These are phyloP conservation scores for human DNA, from an alignment of 2,113 vertebrate species.

Conservation along the genomic window GRCh38 chr4:156578001-156578500, in stretches of 20 bases:
- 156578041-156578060: not conserved
- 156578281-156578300: not conserved
- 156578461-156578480: not conserved
- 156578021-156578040: not conserved
- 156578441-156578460: too few relatives aligned
- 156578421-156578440: fast-evolving
- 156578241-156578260: not conserved
- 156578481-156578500: not conserved
- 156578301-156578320: not conserved
- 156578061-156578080: not conserved
- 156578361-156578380: too few relatives aligned
- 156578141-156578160: not conserved
- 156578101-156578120: not conserved
- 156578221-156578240: not conserved
- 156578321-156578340: not conserved
- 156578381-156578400: not conserved
- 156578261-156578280: not conserved
- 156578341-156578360: not conserved
- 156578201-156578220: not conserved
- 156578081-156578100: not conserved
- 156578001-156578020: not conserved
- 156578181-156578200: not conserved
- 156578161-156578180: not conserved
- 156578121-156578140: not conserved
- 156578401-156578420: not conserved